A percentile compares a stretch with the other conserved stretches of the same genome.
These are phyloP conservation scores for Chymomyza fuscimana DNA, from an alignment of 2,888 invertebrate genomes.

Conservation along the genomic window DNA sequence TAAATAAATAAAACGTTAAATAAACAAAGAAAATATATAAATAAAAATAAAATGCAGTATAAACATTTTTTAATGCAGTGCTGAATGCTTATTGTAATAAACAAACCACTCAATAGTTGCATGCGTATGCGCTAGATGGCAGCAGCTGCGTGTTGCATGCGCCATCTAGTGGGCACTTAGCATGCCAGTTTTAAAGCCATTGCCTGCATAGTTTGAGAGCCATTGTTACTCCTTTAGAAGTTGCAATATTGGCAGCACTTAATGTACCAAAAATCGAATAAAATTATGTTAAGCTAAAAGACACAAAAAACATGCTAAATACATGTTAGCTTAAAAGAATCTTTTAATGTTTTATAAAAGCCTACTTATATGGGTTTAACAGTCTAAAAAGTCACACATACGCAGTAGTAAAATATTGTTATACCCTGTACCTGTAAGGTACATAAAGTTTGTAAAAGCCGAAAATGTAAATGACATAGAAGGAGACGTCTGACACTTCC, in stretches of 20 bases:
- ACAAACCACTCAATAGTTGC: conserved; percentile 30
- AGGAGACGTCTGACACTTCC: too few species aligned
- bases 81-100: not conserved
- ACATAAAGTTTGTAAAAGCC: too few species aligned
- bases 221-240: conserved; percentile 64
- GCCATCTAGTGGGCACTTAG: conserved; percentile 55
- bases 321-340: not conserved
- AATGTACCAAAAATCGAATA: not conserved
- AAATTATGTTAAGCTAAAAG: conserved; percentile 8
- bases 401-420: not conserved
- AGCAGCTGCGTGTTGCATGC: conserved; percentile 39
- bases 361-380: not conserved
- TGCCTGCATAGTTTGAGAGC: conserved; percentile 36
- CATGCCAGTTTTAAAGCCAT: conserved; percentile 41
- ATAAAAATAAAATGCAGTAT: not conserved
- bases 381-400: not conserved
- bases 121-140: conserved; percentile 56
- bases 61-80: not conserved
- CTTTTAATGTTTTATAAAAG: not conserved
- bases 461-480: too few species aligned
- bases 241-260: conserved; percentile 24
- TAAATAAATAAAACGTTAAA: not conserved
- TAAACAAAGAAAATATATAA: not conserved
- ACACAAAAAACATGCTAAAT: not conserved
- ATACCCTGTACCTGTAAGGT: too few species aligned